Evolutionary conservation across 2,888 invertebrate genomes (phyloP).

Genomic region (Tinea trinotella): DNA sequence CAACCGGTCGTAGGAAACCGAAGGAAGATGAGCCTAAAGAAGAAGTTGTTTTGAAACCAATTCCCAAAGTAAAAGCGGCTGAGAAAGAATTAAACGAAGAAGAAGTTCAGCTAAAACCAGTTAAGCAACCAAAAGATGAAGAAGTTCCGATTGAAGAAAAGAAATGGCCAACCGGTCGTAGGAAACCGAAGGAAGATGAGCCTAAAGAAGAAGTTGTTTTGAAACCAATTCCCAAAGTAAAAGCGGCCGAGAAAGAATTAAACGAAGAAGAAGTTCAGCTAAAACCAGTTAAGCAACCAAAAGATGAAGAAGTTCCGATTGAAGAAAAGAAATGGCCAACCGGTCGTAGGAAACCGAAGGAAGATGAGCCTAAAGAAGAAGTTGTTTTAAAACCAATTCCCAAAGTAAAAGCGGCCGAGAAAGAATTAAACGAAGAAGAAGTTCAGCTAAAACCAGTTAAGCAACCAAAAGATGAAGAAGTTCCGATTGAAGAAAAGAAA

Average conservation of each 20-base stretch:
- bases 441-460: conserved; percentile 26
- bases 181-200: conserved; percentile 42
- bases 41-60: conserved; percentile 25
- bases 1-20: conserved; percentile 36
- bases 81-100: conserved; percentile 46
- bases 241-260: conserved; percentile 33
- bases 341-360: conserved; percentile 28
- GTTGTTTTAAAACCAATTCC: conserved; percentile 41
- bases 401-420: conserved; percentile 36
- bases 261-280: conserved; percentile 43
- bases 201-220: conserved; percentile 59
- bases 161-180: conserved; percentile 41
- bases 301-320: conserved; percentile 39
- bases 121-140: conserved; percentile 32
- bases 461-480: conserved; percentile 36
- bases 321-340: conserved; percentile 36
- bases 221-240: conserved; percentile 49
- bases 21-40: conserved; percentile 31
- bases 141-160: conserved; percentile 41
- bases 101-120: conserved; percentile 51
- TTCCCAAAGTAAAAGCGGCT: conserved; percentile 24
- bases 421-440: conserved; percentile 27
- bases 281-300: conserved; percentile 33
- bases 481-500: conserved; percentile 32
- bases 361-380: conserved; percentile 35